Conservation (phyloP, 2,797 vertebrate species). For the Enteromius treurensis region DNA sequence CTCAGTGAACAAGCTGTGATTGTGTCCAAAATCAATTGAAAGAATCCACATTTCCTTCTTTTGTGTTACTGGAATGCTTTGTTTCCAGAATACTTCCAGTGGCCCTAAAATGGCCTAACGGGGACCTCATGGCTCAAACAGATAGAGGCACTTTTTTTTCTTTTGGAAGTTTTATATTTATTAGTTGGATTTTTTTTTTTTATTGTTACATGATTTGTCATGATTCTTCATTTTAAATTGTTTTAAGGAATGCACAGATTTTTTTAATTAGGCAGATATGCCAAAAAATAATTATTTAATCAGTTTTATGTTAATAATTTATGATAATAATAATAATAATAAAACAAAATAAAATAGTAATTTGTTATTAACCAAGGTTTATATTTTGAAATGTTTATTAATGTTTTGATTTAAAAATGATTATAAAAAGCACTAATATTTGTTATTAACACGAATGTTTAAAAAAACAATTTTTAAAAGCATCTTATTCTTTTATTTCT, state of each 20-base stretch:
- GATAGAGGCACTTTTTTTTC: not conserved
- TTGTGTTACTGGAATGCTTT: constrained; percentile 65
- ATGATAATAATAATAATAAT: not conserved
- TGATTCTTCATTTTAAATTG: not conserved
- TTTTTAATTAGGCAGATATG: not conserved
- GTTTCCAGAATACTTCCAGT: constrained; percentile 50
- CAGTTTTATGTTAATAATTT: not conserved
- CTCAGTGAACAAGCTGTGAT: constrained; percentile 1
- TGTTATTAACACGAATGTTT: not conserved
- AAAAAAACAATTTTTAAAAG: not conserved
- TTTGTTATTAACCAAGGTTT: not conserved
- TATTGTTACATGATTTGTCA: not conserved
- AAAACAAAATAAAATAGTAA: not conserved
- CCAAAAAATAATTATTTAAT: not conserved
- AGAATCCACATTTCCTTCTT: constrained; percentile 67
- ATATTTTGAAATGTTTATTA: not conserved
- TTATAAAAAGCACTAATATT: not conserved
- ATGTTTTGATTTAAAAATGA: not conserved
- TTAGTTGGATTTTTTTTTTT: not conserved
- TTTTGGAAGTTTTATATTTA: not conserved
- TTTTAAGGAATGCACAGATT: not conserved
- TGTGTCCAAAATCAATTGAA: constrained; percentile 37
- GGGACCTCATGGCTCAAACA: constrained; percentile 5
- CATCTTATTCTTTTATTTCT: not conserved
- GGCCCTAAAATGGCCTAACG: constrained; percentile 2